Evolutionary conservation across 2,888 invertebrate genomes (phyloP).

Genomic region (Kryphioiulus occultus): DNA sequence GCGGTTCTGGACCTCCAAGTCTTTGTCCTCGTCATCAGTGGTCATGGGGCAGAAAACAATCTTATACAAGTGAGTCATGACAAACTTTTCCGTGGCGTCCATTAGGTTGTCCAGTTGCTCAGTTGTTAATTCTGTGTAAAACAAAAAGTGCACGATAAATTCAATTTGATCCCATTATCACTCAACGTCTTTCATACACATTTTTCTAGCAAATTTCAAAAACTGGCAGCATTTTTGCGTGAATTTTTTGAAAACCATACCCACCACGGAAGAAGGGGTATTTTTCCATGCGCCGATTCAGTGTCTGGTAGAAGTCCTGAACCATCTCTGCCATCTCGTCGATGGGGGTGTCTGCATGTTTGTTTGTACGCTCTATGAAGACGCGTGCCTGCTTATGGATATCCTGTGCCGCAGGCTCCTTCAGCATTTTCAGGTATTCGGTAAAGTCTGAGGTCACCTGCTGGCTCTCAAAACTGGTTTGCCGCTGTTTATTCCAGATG

Average conservation of each 20-base stretch:
- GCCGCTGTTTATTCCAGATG: constrained; percentile 52
- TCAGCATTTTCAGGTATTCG: constrained; percentile 61
- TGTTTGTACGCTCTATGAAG: constrained; percentile 66
- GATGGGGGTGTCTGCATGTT: constrained; percentile 67
- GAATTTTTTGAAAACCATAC: too few species aligned
- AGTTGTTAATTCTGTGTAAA: constrained; percentile 67
- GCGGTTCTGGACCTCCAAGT: constrained; percentile 89
- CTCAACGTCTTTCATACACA: neutral
- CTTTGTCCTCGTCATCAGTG: constrained; percentile 92
- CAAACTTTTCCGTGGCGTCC: constrained; percentile 92
- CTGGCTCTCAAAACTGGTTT: constrained; percentile 61
- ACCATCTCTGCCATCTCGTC: constrained; percentile 89
- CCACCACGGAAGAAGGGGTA: constrained; percentile 69
- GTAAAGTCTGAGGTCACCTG: constrained; percentile 62
- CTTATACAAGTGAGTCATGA: constrained; percentile 89
- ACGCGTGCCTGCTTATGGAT: constrained; percentile 72
- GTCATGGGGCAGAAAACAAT: constrained; percentile 86
- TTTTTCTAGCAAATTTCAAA: constrained; percentile 1
- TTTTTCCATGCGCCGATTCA: constrained; percentile 77
- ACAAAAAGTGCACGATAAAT: too few species aligned
- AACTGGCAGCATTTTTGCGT: neutral
- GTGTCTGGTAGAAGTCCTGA: constrained; percentile 86
- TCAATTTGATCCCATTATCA: too few species aligned
- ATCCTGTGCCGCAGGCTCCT: constrained; percentile 62
- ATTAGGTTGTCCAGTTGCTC: constrained; percentile 83